Evolutionary conservation across 2,797 vertebrate species (phyloP), one percentile per base, ranked within the genome.

Genomic region (Periparus ater): DNA sequence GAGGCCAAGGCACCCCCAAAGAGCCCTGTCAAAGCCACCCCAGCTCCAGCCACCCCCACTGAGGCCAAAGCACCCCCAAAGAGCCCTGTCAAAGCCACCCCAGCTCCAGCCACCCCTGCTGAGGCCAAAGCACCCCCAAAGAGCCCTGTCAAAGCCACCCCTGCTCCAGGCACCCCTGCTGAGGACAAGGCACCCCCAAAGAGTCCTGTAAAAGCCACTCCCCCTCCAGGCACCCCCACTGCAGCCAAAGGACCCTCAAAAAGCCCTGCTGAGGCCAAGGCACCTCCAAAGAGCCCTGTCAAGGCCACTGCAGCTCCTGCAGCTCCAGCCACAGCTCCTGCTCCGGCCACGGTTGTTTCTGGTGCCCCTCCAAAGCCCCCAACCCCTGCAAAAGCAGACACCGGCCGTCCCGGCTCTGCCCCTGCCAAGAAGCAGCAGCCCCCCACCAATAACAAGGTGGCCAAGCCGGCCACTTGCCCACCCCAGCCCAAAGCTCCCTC

Each of bases 341-440:
- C 48, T 22, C 12, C 58, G 2, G 20, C 27, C 44, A 42, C 4
- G 0, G 89, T 15, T 13, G 18, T 30, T 53, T 58, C 80, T 8
- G 51, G 34, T 77, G 9, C 79, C 58, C 82, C 84, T 74, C 51
- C 29, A 1, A 89, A 95, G 27, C 85, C 89, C 42, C 30, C 42
- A 2, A 61, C 78, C 34, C 30, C 61, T 66, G 29, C 38, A 2
- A 94, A 93, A 54, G 32, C 91, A 29, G 89, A 91, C 9, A 14
- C 79, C 3, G 1, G 2, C 81, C 22, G 4, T 78, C 58, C 78
- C 19, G 36, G 60, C 58, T 51, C 91, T 47, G 73, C 72, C 53
- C 96, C 94, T 7, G 29, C 51, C 4, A 97, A 97, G 73, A 96
- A 96, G 67, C 95, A 95, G 89, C 84, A 75, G 34, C 62, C 85